Evolutionary conservation across 2,888 invertebrate genomes (phyloP).

Genomic region (Tetramorium bicarinatum): DNA sequence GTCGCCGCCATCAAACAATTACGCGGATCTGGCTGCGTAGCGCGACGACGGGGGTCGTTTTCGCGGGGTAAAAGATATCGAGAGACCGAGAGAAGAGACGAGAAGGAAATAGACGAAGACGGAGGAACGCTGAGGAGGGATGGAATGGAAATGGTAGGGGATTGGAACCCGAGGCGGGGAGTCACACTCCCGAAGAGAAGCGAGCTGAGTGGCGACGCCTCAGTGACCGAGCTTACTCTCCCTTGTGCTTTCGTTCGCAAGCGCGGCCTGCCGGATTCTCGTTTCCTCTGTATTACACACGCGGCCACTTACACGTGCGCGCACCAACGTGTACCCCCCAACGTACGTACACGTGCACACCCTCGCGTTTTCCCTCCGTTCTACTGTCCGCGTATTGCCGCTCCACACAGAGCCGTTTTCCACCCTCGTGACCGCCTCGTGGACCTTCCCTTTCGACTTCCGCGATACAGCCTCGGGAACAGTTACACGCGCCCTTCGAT

Average conservation of each 20-base stretch:
- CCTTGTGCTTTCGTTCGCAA: conserved; percentile 81
- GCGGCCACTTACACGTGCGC: not conserved
- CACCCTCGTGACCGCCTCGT: conserved; percentile 82
- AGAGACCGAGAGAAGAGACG: conserved; percentile 62
- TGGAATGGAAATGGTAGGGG: conserved; percentile 80
- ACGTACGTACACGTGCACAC: not conserved
- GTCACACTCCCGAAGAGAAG: conserved; percentile 79
- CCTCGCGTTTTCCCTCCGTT: conserved; percentile 28
- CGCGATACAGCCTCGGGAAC: conserved; percentile 73
- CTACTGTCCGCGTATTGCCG: conserved; percentile 13
- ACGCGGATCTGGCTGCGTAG: conserved; percentile 65
- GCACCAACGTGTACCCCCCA: not conserved
- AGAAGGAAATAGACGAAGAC: conserved; percentile 66
- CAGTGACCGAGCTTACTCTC: conserved; percentile 83
- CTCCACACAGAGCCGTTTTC: conserved; percentile 69
- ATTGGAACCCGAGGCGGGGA: conserved; percentile 73
- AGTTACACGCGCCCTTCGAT: conserved; percentile 74
- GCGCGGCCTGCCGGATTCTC: conserved; percentile 76
- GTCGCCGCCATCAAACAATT: conserved; percentile 70
- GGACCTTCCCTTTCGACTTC: conserved; percentile 75
- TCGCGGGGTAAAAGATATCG: conserved; percentile 66
- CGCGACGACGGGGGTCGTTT: conserved; percentile 68
- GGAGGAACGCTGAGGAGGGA: conserved; percentile 72
- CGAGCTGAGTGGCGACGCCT: conserved; percentile 83
- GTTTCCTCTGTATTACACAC: conserved; percentile 69